phyloP scores from a whole-genome alignment of 2,888 invertebrate species.

The Balanococcus diminutus region DNA sequence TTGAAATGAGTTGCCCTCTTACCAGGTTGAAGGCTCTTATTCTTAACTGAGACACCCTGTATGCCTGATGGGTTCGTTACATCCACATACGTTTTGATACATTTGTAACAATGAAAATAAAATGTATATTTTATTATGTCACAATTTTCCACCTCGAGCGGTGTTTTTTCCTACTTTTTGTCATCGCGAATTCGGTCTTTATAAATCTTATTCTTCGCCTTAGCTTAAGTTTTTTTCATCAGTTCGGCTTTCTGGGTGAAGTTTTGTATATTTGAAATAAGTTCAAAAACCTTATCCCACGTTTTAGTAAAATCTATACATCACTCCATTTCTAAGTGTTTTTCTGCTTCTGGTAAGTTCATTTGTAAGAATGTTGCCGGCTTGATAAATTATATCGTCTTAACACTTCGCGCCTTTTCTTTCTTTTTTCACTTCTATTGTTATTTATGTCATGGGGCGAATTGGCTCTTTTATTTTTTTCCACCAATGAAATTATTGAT shows the following conservation, averaged over 20 bases:
- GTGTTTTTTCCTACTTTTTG: background rate
- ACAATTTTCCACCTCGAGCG: background rate
- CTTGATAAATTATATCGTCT: constrained; percentile 29
- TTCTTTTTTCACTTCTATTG: background rate
- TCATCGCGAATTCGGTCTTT: background rate
- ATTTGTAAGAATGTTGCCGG: background rate
- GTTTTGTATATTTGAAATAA: background rate
- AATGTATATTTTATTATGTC: background rate
- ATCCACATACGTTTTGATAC: background rate
- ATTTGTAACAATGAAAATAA: background rate
- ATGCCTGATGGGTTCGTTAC: too few relatives aligned
- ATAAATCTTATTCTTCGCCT: background rate
- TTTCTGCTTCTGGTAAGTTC: background rate
- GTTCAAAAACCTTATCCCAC: constrained; percentile 9
- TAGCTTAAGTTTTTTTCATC: background rate
- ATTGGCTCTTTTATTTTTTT: background rate
- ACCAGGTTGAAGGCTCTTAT: background rate
- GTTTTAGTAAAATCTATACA: constrained; percentile 13
- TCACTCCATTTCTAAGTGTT: background rate
- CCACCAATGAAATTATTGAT: background rate
- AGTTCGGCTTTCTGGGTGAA: background rate
- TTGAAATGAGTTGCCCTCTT: too few relatives aligned
- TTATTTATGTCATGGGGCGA: background rate
- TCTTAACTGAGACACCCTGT: too few relatives aligned
- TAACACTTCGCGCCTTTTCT: background rate